Evolutionary conservation across 2,113 vertebrate genomes (phyloP).

Genomic region (Cacatua alba): DNA sequence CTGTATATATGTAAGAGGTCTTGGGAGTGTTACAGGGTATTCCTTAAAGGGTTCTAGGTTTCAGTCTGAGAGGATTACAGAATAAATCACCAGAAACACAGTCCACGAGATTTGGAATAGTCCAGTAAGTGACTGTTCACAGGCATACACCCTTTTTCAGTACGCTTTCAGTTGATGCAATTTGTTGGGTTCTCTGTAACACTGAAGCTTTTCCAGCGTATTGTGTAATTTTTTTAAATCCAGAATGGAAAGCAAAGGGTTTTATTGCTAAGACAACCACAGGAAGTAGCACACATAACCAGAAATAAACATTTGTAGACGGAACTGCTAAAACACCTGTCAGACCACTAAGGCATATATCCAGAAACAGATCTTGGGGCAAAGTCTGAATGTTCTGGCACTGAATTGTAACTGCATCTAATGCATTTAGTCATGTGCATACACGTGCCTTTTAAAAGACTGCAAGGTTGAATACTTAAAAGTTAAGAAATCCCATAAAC

Average conservation of each 20-base stretch:
- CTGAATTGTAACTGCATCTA: neutral
- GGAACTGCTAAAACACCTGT: neutral
- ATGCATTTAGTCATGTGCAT: neutral
- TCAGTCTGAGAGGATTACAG: neutral
- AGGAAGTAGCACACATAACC: neutral
- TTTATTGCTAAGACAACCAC: neutral
- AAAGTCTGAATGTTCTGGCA: neutral
- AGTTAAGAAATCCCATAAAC: neutral
- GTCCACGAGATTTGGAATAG: neutral
- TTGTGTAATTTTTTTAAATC: neutral
- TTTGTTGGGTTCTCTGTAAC: neutral
- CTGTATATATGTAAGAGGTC: rapidly evolving
- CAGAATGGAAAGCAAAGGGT: neutral
- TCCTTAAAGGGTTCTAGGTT: neutral
- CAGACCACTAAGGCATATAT: neutral
- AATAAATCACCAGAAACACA: neutral
- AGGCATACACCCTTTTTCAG: neutral
- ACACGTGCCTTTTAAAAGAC: neutral
- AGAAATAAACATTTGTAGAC: neutral
- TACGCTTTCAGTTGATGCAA: neutral
- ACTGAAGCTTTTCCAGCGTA: neutral
- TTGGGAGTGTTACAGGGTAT: neutral
- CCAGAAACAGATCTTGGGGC: neutral
- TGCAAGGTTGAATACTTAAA: neutral
- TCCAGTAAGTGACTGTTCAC: neutral